Conservation (phyloP, 2,888 invertebrate genomes). For the Drymonia ruficornis region DNA sequence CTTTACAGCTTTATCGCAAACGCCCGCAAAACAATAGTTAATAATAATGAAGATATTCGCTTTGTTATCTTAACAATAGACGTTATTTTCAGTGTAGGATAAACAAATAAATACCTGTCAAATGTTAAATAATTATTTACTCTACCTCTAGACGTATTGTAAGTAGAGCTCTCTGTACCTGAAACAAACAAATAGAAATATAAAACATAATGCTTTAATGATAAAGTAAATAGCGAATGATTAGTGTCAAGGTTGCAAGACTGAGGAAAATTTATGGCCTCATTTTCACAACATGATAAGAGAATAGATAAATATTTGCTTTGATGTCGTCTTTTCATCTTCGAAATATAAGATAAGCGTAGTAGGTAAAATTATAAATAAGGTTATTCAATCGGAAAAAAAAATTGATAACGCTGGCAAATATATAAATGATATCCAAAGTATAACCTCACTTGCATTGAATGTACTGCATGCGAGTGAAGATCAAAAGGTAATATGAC, state of each 20-base stretch:
- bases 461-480: no score
- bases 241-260: conserved; percentile 44
- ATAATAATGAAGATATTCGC: conserved; percentile 1
- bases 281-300: conserved; percentile 36
- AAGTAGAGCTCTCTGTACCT: conserved; percentile 40
- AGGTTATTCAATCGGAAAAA: neutral
- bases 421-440: no score
- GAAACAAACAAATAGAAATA: conserved; percentile 41
- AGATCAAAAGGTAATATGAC: no score
- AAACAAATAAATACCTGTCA: conserved; percentile 4
- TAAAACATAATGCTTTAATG: conserved; percentile 19
- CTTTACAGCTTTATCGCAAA: no score
- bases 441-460: no score
- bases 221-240: conserved; percentile 32
- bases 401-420: no score
- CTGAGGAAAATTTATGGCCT: conserved; percentile 39
- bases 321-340: conserved; percentile 24
- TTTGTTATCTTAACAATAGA: conserved; percentile 10
- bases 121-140: conserved; percentile 5
- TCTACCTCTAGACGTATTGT: conserved; percentile 10
- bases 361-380: conserved; percentile 4
- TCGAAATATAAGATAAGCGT: conserved; percentile 7
- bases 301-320: conserved; percentile 32
- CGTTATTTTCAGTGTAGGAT: neutral
- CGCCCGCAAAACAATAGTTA: conserved; percentile 5